Evolutionary conservation across 2,113 vertebrate genomes (phyloP).

Genomic region (Urocynchramus pylzowi): DNA sequence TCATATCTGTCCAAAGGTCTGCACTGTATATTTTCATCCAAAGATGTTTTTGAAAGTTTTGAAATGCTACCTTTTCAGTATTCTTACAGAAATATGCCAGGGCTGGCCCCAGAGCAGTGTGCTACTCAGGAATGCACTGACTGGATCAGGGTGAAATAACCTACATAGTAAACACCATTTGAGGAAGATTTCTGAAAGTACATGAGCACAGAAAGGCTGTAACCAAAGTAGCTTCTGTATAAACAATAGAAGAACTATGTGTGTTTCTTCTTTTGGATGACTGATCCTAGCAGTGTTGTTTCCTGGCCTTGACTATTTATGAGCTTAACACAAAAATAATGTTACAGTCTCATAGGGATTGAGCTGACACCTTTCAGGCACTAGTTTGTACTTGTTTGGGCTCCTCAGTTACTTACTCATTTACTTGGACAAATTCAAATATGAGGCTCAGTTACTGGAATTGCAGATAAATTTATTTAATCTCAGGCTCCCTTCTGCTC

Average conservation of each 20-base stretch:
- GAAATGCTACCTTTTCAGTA: background rate
- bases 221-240: background rate
- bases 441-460: background rate
- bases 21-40: background rate
- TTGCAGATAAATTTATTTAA: background rate
- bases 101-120: background rate
- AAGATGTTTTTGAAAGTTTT: background rate
- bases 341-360: background rate
- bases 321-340: background rate
- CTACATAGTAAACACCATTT: background rate
- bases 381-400: background rate
- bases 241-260: background rate
- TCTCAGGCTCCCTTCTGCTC: background rate
- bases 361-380: background rate
- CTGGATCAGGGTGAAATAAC: background rate
- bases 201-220: background rate
- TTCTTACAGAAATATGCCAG: background rate
- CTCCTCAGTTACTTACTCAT: background rate
- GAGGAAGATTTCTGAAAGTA: background rate
- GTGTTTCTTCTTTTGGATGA: background rate
- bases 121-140: background rate
- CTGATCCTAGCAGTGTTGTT: background rate
- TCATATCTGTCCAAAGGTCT: background rate
- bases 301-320: background rate
- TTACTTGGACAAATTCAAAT: background rate